Percentiles rank a stretch among this genome's conserved stretches.
Evolutionary conservation across 2,797 vertebrate species (phyloP).

Genomic region (Acipenser transmontanus): DNA sequence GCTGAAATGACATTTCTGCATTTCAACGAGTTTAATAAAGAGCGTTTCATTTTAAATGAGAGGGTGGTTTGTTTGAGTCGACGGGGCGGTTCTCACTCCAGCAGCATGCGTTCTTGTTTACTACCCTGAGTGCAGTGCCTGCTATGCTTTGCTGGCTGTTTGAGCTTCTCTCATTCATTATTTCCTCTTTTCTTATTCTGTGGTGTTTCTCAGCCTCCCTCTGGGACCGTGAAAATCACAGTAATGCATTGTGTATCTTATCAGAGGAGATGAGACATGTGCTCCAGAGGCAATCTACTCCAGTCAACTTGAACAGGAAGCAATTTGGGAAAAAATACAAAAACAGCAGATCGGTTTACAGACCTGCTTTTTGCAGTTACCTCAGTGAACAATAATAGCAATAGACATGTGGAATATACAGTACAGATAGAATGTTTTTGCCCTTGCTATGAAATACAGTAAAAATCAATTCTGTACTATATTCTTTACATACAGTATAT

Average conservation of each 20-base stretch:
- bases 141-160: too few species aligned
- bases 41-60: too few species aligned
- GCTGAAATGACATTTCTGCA: too few species aligned
- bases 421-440: too few species aligned
- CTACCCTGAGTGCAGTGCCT: neutral
- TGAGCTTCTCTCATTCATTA: too few species aligned
- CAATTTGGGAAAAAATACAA: slow-evolving; percentile 9
- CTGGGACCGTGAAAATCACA: slow-evolving; percentile 3
- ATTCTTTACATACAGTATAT: too few species aligned
- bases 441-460: too few species aligned
- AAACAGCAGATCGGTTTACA: slow-evolving; percentile 7
- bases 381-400: too few species aligned
- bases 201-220: slow-evolving; percentile 6
- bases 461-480: too few species aligned
- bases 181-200: slow-evolving; percentile 19
- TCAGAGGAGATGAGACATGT: neutral
- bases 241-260: slow-evolving; percentile 10
- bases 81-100: neutral
- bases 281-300: neutral
- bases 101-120: slow-evolving; percentile 12
- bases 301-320: slow-evolving; percentile 1
- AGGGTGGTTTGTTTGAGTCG: too few species aligned
- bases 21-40: too few species aligned
- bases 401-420: too few species aligned
- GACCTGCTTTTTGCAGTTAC: slow-evolving; percentile 4